phyloP scores from a whole-genome alignment of 2,888 invertebrate species.

The Congeria kusceri region DNA sequence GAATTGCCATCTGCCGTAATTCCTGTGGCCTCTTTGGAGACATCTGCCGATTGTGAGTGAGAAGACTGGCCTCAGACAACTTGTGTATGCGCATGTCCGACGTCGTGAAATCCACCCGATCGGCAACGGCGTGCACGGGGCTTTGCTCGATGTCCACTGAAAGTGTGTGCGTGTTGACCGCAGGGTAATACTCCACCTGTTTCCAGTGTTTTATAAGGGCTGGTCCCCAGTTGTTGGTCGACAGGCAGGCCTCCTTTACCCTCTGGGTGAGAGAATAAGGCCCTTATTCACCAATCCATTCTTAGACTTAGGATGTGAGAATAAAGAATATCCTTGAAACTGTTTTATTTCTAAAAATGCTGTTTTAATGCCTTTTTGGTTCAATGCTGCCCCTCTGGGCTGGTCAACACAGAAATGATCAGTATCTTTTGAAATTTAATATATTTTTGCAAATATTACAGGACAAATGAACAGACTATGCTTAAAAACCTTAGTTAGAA shows the following conservation, averaged over 20 bases:
- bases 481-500: too few relatives aligned
- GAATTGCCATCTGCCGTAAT: constrained; percentile 79
- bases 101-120: constrained; percentile 77
- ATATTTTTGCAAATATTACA: too few relatives aligned
- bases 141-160: constrained; percentile 71
- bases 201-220: constrained; percentile 79
- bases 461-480: too few relatives aligned
- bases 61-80: constrained; percentile 74
- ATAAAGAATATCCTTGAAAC: too few relatives aligned
- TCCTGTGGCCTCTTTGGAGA: constrained; percentile 74
- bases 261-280: too few relatives aligned
- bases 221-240: constrained; percentile 79
- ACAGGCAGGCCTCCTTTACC: constrained; percentile 64
- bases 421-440: too few relatives aligned
- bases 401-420: too few relatives aligned
- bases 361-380: too few relatives aligned
- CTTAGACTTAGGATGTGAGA: too few relatives aligned
- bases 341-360: too few relatives aligned
- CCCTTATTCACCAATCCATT: too few relatives aligned
- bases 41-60: constrained; percentile 67
- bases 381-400: too few relatives aligned
- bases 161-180: constrained; percentile 74
- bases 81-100: constrained; percentile 73
- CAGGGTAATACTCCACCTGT: constrained; percentile 76
- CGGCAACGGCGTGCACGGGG: constrained; percentile 76